Evolutionary conservation across 2,888 invertebrate genomes (phyloP).

Genomic region (Agrypnus murinus): DNA sequence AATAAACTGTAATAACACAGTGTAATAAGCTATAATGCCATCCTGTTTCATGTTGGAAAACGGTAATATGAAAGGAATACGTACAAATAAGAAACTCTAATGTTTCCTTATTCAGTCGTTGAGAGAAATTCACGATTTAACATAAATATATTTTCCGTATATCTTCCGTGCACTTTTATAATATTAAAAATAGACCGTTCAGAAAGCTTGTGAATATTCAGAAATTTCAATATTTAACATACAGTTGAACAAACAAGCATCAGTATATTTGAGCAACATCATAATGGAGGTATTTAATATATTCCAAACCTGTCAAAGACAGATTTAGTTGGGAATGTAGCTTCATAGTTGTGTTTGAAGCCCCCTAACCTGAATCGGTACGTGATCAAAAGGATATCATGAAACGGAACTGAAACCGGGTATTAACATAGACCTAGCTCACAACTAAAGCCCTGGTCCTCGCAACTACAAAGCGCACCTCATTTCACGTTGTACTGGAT

Average conservation of each 20-base stretch:
- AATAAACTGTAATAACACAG: no score
- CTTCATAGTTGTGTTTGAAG: slow-evolving; percentile 47
- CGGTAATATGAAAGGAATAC: no score
- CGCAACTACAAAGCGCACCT: slow-evolving; percentile 37
- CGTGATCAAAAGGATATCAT: slow-evolving; percentile 49
- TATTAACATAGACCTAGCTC: slow-evolving; percentile 42
- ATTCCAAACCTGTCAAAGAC: slow-evolving; percentile 48
- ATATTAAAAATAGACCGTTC: no score
- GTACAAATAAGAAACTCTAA: no score
- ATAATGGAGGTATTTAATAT: slow-evolving; percentile 46
- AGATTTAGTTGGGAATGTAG: slow-evolving; percentile 48
- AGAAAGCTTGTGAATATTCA: no score
- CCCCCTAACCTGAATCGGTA: slow-evolving; percentile 44
- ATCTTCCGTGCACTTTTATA: no score
- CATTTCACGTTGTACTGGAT: slow-evolving; percentile 36
- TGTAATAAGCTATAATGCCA: no score
- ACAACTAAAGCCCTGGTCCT: slow-evolving; percentile 29
- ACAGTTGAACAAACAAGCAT: slow-evolving; percentile 3
- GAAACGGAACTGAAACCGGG: slow-evolving; percentile 45
- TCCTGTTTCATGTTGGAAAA: no score
- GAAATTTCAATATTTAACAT: background rate
- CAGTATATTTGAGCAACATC: background rate
- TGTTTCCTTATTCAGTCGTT: no score
- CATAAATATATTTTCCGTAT: no score
- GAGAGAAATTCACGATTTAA: no score